A percentile compares a stretch with the other conserved stretches of the same genome.
These are phyloP conservation scores for Conus ventricosus DNA, from an alignment of 1,140 invertebrate species.

Conservation along the genomic window DNA sequence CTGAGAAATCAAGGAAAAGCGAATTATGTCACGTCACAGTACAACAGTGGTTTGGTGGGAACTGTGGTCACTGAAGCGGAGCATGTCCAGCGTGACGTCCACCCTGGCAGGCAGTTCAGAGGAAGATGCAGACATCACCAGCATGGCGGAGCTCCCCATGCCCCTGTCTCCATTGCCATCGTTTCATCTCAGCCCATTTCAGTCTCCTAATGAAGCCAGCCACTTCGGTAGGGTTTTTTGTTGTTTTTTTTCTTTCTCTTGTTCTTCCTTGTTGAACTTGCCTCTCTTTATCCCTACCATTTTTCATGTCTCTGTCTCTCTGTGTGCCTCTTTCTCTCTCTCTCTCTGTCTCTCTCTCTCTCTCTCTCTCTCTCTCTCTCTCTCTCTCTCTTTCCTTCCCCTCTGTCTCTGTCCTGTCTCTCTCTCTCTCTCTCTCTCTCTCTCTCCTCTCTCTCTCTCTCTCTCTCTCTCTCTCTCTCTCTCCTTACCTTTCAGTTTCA, in stretches of 20 bases:
- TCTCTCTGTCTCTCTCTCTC: too few species aligned
- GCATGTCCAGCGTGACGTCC: not conserved
- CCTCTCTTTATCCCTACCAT: not conserved
- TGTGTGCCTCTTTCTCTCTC: too few species aligned
- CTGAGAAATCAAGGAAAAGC: too few species aligned
- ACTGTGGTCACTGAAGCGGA: not conserved
- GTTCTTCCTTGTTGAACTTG: not conserved
- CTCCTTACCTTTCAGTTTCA: too few species aligned
- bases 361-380: too few species aligned
- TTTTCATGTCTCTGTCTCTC: not conserved
- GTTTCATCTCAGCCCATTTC: not conserved
- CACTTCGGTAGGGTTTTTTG: not conserved
- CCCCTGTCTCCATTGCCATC: not conserved
- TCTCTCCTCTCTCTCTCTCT: too few species aligned
- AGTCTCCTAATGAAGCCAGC: too few species aligned
- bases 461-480: too few species aligned
- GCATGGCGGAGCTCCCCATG: not conserved
- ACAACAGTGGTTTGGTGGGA: constrained; percentile 20
- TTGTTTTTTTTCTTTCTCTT: not conserved
- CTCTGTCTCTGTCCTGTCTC: too few species aligned
- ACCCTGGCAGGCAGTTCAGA: not conserved
- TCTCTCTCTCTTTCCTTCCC: too few species aligned
- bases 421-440: too few species aligned
- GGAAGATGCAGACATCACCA: not conserved
- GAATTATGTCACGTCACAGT: constrained; percentile 5